Base-by-base conservation (phyloP, 2,888 invertebrate species). In the Agrypnus murinus region DNA sequence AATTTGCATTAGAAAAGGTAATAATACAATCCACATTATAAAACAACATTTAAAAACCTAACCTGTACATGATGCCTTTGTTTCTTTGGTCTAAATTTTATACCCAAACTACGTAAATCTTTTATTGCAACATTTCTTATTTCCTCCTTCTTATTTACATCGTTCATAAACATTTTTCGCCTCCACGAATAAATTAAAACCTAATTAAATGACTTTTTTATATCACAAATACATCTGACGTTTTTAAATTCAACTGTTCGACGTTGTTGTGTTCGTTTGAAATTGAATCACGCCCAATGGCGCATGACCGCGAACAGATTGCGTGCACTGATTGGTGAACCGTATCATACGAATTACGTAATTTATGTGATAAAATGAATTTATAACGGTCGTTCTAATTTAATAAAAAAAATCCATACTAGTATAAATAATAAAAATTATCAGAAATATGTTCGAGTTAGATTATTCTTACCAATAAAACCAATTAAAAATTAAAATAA, bases 31-130 rank as follows among this genome's bases (percentile, higher is more conserved):
- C 12, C 25, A 25, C 2, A 25, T 25, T n/a, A n/a, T n/a, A n/a
- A n/a, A 5, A 5, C 25, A 25, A 25, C 2, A 25, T 53, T 17
- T 62, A 46, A 1, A 17, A 17, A 55, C 55, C 75, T 80, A 80
- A 85, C 85, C 84, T 84, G 83, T 84, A 83, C 57, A 87, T 89
- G 87, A 75, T 87, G 81, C 83, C 90, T 90, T 64, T 86, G 86
- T 81, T 92, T 93, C 81, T 93, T 93, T 53, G 90, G 84, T 60
- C 92, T 88, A 82, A 90, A 91, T 83, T 93, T 93, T 75, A 93
- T 88, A 43, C 93, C 93, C 59, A 91, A 88, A 80, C 89, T 89
- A 79, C 91, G 90, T 55, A 93, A 85, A 84, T 93, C 91, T 72
- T 88, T 89, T 14, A 91, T 86, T 64, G 93, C 89, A 75, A 91